phyloP scores from a whole-genome alignment of 2,113 vertebrate species.

The Trogon melanurus region DNA sequence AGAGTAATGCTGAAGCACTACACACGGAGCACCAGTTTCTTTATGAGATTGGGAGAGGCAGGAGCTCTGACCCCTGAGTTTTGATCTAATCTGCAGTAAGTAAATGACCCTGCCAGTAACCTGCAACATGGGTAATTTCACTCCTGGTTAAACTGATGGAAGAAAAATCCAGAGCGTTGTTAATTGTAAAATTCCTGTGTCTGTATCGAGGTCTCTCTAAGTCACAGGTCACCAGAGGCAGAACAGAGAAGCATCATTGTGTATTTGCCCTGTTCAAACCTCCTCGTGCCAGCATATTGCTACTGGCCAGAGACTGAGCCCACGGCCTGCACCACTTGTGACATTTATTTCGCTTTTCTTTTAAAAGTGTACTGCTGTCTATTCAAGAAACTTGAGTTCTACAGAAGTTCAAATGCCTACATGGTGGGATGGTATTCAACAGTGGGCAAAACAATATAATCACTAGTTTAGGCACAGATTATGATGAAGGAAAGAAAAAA shows the following conservation, averaged over 20 bases:
- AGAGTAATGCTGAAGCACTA: neutral
- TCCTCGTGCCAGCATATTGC: neutral
- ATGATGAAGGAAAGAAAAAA: neutral
- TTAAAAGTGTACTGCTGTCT: neutral
- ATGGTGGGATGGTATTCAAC: neutral
- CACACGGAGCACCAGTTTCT: neutral
- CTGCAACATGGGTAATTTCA: neutral
- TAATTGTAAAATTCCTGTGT: neutral
- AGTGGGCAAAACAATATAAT: neutral
- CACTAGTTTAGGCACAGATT: neutral
- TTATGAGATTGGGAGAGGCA: neutral
- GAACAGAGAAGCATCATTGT: neutral
- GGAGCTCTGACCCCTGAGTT: neutral
- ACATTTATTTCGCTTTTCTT: neutral
- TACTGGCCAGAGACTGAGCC: neutral
- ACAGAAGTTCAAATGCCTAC: neutral
- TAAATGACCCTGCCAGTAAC: neutral
- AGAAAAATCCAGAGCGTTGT: neutral
- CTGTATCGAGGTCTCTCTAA: neutral
- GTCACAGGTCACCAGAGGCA: neutral
- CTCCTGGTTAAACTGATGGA: neutral
- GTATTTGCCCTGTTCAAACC: neutral
- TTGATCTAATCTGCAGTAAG: neutral
- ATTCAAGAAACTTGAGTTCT: neutral
- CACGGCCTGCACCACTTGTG: neutral